A percentile compares a stretch with the other conserved stretches of the same genome.
These are phyloP conservation scores for Antedon mediterranea DNA, from an alignment of 53 echinoderm and acorn worm species.

Conservation along the genomic window DNA sequence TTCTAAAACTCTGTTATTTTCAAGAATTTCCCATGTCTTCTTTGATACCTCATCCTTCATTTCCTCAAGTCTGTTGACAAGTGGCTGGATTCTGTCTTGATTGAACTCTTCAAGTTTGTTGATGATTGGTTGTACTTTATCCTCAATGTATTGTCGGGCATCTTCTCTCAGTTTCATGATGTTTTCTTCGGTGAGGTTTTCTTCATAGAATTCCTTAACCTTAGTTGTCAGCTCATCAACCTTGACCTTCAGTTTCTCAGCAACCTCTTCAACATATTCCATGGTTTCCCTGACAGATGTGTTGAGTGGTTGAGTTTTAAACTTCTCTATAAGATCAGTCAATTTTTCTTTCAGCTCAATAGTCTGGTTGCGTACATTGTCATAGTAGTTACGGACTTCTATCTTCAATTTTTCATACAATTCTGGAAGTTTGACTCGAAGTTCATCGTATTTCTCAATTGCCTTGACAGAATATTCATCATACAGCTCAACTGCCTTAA, in stretches of 20 bases:
- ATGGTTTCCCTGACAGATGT: slow-evolving; percentile 38
- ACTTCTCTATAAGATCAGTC: slow-evolving; percentile 46
- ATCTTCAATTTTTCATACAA: slow-evolving; percentile 2
- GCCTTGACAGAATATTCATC: slow-evolving; percentile 24
- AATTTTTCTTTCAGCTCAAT: slow-evolving; percentile 42
- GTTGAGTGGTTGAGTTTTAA: slow-evolving; percentile 40
- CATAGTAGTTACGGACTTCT: not conserved
- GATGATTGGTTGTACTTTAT: not conserved
- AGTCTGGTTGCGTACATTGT: slow-evolving; percentile 20
- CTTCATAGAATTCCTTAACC: not conserved
- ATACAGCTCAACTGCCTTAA: slow-evolving; percentile 12
- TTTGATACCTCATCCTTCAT: not conserved
- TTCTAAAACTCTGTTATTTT: not conserved
- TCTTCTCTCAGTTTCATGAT: not conserved
- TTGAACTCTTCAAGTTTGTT: not conserved
- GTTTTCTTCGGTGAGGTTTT: not conserved
- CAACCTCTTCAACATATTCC: not conserved
- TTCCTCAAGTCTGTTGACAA: not conserved
- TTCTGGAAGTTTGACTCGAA: slow-evolving; percentile 8
- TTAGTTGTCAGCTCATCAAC: not conserved
- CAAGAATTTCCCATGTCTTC: not conserved
- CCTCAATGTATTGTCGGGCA: not conserved
- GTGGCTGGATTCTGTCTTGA: not conserved
- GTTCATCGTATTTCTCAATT: slow-evolving; percentile 10
- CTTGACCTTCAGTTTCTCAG: not conserved